Base-by-base conservation (phyloP, 2,888 invertebrate genomes). In the Parapristionchus giblindavisi region DNA sequence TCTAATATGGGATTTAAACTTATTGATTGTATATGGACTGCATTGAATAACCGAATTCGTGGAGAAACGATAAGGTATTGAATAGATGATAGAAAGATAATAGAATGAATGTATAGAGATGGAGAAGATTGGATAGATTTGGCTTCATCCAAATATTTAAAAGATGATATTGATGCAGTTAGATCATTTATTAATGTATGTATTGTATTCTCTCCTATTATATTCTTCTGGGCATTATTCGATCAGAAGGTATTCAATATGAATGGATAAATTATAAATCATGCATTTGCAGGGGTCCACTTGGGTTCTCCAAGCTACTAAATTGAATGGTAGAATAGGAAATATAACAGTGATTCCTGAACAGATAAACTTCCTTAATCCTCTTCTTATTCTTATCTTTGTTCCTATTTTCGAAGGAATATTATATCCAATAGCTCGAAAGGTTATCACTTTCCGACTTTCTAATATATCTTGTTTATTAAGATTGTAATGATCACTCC, bases 291-390 rank as follows among this genome's bases (percentile, higher is more conserved):
- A 84, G 81, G 86, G 87, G 11, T 85, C 84, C 48, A 87, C 87
- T 8, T 87, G 87, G 87, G 83, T 87, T 21, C 80, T 85, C 14
- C 90, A 90, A 77, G 90, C 90, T 38, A 85, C 88, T 29, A 85
- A 89, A 52, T 87, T 90, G 85, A 88, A 90, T 83, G 89, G 89
- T 38, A 77, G 85, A 32, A 78, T 88, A 32, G 87, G 87, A 24
- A 75, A 78, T 29, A 75, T 86, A 38, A 84, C 82, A 2, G 75
- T 87, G 34, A 79, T 88, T 51, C 95, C 98, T 0, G 98, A 98
- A 90, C 97, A 98, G 89, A 93, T 98, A 92, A 95, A 95, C 91
- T 93, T 95, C 0, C 81, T 90, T 66, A 90, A 90, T 78, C 89
- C 90, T 3, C 65, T 90, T 6, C 83, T 90, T 63, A 89, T 90